A percentile compares a stretch with the other conserved stretches of the same genome.
Evolutionary conservation across 1,140 invertebrate species (phyloP).

Genomic region (Solenopsis fugax): DNA sequence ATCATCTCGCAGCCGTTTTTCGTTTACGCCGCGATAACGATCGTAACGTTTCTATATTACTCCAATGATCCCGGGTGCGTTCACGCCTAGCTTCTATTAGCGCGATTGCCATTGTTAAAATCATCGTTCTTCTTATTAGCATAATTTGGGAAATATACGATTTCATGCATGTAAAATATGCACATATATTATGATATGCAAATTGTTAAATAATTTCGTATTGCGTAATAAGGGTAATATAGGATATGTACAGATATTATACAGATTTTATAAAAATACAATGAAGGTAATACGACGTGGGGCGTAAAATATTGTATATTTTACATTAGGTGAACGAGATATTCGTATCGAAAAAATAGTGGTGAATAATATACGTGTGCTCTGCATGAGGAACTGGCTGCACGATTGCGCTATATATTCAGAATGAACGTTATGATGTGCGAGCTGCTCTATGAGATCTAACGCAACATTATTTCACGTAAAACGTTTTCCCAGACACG

Average conservation of each 20-base stretch:
- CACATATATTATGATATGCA: slow-evolving; percentile 25
- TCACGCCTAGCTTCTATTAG: neutral
- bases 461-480: slow-evolving; percentile 42
- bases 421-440: slow-evolving; percentile 35
- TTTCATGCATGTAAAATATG: slow-evolving; percentile 40
- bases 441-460: slow-evolving; percentile 26
- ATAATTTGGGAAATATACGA: slow-evolving; percentile 13
- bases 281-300: neutral
- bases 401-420: slow-evolving; percentile 23
- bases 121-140: slow-evolving; percentile 13
- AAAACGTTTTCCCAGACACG: slow-evolving; percentile 34
- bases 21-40: slow-evolving; percentile 25
- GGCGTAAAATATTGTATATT: slow-evolving; percentile 12
- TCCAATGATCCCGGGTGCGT: neutral
- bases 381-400: slow-evolving; percentile 12
- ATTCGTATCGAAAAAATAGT: slow-evolving; percentile 44
- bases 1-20: slow-evolving; percentile 35
- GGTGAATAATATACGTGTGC: slow-evolving; percentile 15
- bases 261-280: slow-evolving; percentile 22
- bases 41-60: slow-evolving; percentile 12
- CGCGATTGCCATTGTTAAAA: slow-evolving; percentile 26
- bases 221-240: neutral
- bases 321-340: slow-evolving; percentile 2
- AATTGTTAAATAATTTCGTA: slow-evolving; percentile 30
- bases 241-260: neutral